These are phyloP conservation scores for Autographa pulchrina DNA, from an alignment of 2,888 invertebrate species.

Conservation along the genomic window DNA sequence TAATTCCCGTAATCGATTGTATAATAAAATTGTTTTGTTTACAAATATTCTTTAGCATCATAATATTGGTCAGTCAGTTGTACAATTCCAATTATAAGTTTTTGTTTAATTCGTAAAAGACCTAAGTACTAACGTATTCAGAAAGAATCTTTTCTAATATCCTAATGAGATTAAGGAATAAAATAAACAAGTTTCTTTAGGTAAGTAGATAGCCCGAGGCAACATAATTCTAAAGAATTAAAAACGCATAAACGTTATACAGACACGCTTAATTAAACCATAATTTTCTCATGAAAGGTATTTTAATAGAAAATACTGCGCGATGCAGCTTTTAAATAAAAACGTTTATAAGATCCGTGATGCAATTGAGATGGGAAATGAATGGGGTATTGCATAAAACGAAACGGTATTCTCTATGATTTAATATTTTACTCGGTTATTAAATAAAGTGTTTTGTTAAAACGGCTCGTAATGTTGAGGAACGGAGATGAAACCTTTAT, in stretches of 20 bases:
- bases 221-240: not conserved
- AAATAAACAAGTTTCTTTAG: not conserved
- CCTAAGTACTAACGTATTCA: no score
- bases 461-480: constrained; percentile 33
- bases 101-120: no score
- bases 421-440: constrained; percentile 42
- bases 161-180: not conserved
- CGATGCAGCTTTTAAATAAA: constrained; percentile 52
- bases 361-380: constrained; percentile 47
- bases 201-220: not conserved
- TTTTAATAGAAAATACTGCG: constrained; percentile 49
- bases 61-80: no score
- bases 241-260: not conserved
- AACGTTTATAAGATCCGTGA: constrained; percentile 43
- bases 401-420: constrained; percentile 30
- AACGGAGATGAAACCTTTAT: constrained; percentile 39
- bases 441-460: constrained; percentile 61
- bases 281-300: constrained; percentile 42
- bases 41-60: no score
- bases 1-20: not conserved
- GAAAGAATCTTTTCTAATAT: no score
- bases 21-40: no score
- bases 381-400: constrained; percentile 51
- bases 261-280: constrained; percentile 37
- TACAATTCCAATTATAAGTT: no score